phyloP scores from a whole-genome alignment of 1,140 invertebrate species.

The Conopomorpha cramerella region DNA sequence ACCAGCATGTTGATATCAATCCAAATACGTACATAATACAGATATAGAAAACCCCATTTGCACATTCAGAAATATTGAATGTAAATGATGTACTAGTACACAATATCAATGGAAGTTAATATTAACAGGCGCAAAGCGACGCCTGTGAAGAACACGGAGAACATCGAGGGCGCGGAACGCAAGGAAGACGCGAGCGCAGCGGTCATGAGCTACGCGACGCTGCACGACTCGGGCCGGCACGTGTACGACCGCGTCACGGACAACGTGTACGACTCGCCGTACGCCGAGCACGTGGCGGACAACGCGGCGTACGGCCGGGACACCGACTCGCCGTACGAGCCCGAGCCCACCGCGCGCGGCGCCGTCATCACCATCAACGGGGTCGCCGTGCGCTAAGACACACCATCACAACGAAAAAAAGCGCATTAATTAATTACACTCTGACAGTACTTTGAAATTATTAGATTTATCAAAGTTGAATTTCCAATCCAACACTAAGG shows the following conservation, averaged over 20 bases:
- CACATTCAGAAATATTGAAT: too few relatives aligned
- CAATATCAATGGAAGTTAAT: too few relatives aligned
- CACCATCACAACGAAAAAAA: too few relatives aligned
- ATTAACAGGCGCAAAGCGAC: slow-evolving; percentile 73
- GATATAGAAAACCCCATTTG: too few relatives aligned
- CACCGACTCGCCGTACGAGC: slow-evolving; percentile 61
- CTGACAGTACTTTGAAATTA: not conserved
- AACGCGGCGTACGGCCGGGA: slow-evolving; percentile 51
- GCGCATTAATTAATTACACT: not conserved
- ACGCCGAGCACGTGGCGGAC: slow-evolving; percentile 54
- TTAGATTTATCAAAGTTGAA: not conserved
- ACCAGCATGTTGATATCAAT: too few relatives aligned
- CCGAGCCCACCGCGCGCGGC: slow-evolving; percentile 33
- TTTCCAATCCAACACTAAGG: not conserved
- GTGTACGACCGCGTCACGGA: slow-evolving; percentile 79
- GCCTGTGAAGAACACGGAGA: slow-evolving; percentile 86
- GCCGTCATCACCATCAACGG: slow-evolving; percentile 56
- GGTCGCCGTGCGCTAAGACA: slow-evolving; percentile 44
- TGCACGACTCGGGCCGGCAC: slow-evolving; percentile 70
- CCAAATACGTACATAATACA: too few relatives aligned
- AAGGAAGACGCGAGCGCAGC: slow-evolving; percentile 85
- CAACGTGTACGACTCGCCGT: slow-evolving; percentile 73
- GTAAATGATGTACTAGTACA: too few relatives aligned
- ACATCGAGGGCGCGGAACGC: slow-evolving; percentile 80
- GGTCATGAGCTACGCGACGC: slow-evolving; percentile 82